phyloP scores from a whole-genome alignment of 2,797 vertebrate genomes.

The Falco rusticolus region DNA sequence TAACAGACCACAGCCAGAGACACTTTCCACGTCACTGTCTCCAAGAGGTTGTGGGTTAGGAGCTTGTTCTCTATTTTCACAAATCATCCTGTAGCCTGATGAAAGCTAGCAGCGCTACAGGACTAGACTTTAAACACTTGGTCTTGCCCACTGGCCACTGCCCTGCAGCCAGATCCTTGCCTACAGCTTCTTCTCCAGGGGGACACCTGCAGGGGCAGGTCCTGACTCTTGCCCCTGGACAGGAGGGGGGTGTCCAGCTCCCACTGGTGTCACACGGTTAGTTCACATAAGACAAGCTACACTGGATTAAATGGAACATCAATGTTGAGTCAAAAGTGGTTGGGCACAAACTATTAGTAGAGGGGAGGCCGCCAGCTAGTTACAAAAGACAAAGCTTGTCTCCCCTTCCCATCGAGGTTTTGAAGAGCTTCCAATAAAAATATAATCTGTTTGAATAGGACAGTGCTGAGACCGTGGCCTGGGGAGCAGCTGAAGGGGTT shows the following conservation, averaged over 20 bases:
- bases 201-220: rapidly evolving
- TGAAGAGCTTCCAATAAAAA: not conserved
- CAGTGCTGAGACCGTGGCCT: not conserved
- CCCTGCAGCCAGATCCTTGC: not conserved
- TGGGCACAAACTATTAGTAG: not conserved
- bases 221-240: not conserved
- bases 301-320: rapidly evolving
- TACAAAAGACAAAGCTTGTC: not conserved
- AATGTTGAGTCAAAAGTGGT: not conserved
- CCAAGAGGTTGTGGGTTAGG: not conserved
- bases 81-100: not conserved
- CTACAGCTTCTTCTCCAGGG: not conserved
- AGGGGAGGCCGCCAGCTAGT: not conserved
- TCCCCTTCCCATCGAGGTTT: not conserved
- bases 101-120: not conserved
- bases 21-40: not conserved
- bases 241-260: too few species aligned
- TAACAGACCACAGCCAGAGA: not conserved
- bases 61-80: not conserved
- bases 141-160: rapidly evolving
- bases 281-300: not conserved
- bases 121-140: not conserved
- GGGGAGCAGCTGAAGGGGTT: not conserved
- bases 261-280: rapidly evolving
- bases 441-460: not conserved